Evolutionary conservation across 2,797 vertebrate genomes (phyloP).

Genomic region (Alexandromys oeconomus): DNA sequence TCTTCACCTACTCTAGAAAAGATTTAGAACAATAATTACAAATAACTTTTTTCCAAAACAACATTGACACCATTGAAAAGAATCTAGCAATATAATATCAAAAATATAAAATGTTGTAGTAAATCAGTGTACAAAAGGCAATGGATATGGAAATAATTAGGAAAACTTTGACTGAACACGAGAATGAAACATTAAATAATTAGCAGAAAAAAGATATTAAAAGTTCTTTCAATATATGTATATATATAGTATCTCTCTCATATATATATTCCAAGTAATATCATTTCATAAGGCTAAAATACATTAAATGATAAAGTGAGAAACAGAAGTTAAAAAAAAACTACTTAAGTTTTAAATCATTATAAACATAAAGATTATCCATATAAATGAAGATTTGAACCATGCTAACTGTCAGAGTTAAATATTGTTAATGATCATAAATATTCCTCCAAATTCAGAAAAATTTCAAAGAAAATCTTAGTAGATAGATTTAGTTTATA

Average conservation of each 20-base stretch:
- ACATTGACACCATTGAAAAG: background rate
- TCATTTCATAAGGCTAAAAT: background rate
- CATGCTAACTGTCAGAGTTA: no score
- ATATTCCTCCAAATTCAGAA: background rate
- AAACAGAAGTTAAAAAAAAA: background rate
- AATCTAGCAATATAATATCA: background rate
- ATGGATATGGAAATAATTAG: background rate
- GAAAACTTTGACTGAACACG: background rate
- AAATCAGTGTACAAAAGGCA: background rate
- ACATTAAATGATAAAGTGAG: background rate
- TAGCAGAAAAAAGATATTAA: background rate
- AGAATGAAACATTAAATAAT: background rate
- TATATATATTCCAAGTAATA: background rate
- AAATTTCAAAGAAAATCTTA: background rate
- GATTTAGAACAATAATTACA: background rate
- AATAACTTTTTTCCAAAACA: background rate
- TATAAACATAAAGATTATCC: no score
- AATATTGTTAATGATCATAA: background rate
- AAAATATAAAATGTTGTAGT: background rate
- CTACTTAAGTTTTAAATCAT: background rate
- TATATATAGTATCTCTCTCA: background rate
- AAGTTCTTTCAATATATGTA: no score
- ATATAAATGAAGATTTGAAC: no score
- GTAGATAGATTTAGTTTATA: background rate
- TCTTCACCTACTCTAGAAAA: background rate